These are phyloP conservation scores for Porites australiensis DNA, from an alignment of 64 coral and sea anemone species.

Conservation along the genomic window DNA sequence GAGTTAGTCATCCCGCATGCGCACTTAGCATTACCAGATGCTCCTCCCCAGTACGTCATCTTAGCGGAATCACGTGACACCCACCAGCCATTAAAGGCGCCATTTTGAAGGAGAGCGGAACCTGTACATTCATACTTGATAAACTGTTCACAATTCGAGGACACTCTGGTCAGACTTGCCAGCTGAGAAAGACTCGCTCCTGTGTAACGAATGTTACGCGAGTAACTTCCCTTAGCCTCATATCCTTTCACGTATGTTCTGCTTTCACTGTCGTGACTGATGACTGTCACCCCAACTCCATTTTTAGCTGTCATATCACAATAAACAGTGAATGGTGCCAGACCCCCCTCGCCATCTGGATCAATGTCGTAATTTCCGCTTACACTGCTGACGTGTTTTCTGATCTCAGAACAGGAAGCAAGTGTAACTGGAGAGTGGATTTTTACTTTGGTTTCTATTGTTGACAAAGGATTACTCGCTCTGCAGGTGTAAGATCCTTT, in stretches of 20 bases:
- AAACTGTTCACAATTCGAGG: slow-evolving; percentile 36
- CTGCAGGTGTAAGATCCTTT: too few relatives aligned
- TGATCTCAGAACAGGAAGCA: too few relatives aligned
- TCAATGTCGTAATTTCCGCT: slow-evolving; percentile 18
- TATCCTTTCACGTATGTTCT: neutral
- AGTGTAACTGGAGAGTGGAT: too few relatives aligned
- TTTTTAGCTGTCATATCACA: slow-evolving; percentile 35
- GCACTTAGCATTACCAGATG: neutral
- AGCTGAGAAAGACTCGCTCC: slow-evolving; percentile 8
- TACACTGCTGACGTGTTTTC: too few relatives aligned
- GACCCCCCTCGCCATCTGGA: slow-evolving; percentile 3
- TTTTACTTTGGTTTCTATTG: too few relatives aligned
- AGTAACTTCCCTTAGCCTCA: neutral
- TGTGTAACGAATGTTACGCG: neutral
- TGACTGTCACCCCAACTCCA: slow-evolving; percentile 29
- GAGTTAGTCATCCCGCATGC: slow-evolving; percentile 35
- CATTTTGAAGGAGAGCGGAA: neutral
- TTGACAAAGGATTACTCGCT: too few relatives aligned
- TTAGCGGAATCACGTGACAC: slow-evolving; percentile 7
- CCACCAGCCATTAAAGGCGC: neutral
- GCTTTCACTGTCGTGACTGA: slow-evolving; percentile 24
- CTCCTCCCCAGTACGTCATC: slow-evolving; percentile 56
- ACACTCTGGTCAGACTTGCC: neutral
- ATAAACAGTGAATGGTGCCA: slow-evolving; percentile 18
- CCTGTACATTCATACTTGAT: neutral